Evolutionary conservation across 2,888 invertebrate species (phyloP).

Genomic region (Agonum fuliginosum): DNA sequence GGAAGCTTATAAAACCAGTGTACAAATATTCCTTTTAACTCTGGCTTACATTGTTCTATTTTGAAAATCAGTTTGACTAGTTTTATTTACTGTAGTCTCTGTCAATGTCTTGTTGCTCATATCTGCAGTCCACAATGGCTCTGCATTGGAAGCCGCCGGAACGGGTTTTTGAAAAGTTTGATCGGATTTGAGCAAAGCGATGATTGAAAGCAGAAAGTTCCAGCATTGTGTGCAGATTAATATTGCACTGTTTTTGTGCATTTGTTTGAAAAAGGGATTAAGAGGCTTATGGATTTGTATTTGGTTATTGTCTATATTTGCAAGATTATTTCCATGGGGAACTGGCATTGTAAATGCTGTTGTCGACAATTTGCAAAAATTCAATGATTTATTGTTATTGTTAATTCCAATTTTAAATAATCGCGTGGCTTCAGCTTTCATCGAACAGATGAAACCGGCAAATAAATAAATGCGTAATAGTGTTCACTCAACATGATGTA

Average conservation of each 20-base stretch:
- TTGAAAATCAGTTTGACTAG: no score
- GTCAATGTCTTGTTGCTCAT: no score
- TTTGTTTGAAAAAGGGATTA: not conserved
- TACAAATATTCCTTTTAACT: no score
- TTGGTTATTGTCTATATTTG: conserved; percentile 21
- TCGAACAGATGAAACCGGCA: no score
- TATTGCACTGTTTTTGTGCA: conserved; percentile 13
- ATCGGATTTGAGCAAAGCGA: not conserved
- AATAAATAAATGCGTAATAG: no score
- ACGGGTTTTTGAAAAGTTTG: not conserved
- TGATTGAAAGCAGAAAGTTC: conserved; percentile 3
- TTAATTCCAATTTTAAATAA: not conserved
- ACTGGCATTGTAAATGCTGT: not conserved
- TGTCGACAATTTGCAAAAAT: not conserved
- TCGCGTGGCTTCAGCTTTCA: conserved; percentile 10
- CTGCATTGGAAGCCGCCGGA: not conserved
- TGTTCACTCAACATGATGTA: no score
- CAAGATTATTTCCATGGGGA: conserved; percentile 5
- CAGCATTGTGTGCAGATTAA: conserved; percentile 3
- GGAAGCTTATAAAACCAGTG: no score
- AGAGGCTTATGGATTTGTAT: not conserved
- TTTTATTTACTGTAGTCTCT: no score
- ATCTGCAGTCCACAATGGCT: no score
- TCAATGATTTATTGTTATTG: not conserved
- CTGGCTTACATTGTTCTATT: no score